Evolutionary conservation across 2,113 vertebrate genomes (phyloP).

Genomic region (Labrus mixtus): DNA sequence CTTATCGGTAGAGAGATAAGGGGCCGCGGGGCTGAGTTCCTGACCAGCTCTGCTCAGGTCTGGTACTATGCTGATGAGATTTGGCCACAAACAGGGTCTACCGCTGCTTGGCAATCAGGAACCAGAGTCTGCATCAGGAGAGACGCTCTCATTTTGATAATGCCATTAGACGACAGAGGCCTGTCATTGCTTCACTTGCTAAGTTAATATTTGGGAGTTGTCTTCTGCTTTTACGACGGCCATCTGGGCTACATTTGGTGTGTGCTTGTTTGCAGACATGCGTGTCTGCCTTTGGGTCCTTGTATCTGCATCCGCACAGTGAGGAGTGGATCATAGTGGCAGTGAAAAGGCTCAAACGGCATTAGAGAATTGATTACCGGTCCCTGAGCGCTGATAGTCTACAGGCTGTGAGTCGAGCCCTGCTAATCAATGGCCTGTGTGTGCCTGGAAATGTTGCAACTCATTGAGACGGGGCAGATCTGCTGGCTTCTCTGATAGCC

Average conservation of each 20-base stretch:
- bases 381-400: conserved; percentile 78
- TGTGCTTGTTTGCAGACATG: conserved; percentile 17
- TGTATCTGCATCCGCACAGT: conserved; percentile 14
- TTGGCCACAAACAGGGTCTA: conserved; percentile 68
- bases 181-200: conserved; percentile 69
- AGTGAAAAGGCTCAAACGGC: conserved; percentile 75
- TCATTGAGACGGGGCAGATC: conserved; percentile 63
- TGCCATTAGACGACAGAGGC: conserved; percentile 75
- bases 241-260: conserved; percentile 64
- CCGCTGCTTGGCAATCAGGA: conserved; percentile 73
- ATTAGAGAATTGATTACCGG: conserved; percentile 86
- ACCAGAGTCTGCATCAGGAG: conserved; percentile 73
- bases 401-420: conserved; percentile 70
- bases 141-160: conserved; percentile 75
- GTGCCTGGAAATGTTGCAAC: conserved; percentile 76
- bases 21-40: conserved; percentile 61
- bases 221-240: conserved; percentile 56
- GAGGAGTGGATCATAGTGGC: conserved; percentile 58
- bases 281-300: conserved; percentile 4
- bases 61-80: conserved; percentile 81
- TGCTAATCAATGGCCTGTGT: conserved; percentile 79
- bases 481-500: conserved; percentile 55
- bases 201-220: conserved; percentile 73
- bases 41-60: conserved; percentile 64
- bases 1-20: conserved; percentile 67